Percentiles rank a stretch among this genome's conserved stretches.
Conservation (phyloP, 2,797 vertebrate species). For the Takifugu ocellatus region DNA sequence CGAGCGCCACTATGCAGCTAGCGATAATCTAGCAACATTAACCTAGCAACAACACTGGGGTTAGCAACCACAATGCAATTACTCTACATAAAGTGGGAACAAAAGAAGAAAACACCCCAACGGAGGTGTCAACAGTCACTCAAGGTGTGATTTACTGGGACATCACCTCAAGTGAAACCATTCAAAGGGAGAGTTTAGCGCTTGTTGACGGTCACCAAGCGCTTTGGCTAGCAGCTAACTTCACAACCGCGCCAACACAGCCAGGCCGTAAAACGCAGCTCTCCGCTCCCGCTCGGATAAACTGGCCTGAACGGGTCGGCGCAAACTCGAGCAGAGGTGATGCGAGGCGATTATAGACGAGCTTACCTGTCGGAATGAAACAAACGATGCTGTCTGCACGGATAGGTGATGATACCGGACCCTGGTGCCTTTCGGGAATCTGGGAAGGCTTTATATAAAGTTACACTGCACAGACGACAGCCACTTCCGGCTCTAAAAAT, state of each 20-base stretch:
- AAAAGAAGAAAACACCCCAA: background rate
- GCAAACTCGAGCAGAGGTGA: too few relatives aligned
- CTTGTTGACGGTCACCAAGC: constrained; percentile 3
- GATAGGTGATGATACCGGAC: constrained; percentile 51
- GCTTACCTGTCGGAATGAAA: constrained; percentile 38
- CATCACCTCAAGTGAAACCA: background rate
- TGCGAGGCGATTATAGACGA: too few relatives aligned
- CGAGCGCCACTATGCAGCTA: constrained; percentile 22
- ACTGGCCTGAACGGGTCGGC: too few relatives aligned
- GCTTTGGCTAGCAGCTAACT: constrained; percentile 41
- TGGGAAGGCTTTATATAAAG: constrained; percentile 55
- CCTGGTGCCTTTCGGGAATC: constrained; percentile 22
- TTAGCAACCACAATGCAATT: constrained; percentile 30
- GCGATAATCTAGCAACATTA: constrained; percentile 24
- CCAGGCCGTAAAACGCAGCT: constrained; percentile 69
- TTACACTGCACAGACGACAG: background rate
- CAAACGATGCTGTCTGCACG: constrained; percentile 29
- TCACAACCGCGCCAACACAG: constrained; percentile 56
- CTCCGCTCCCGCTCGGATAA: constrained; percentile 11
- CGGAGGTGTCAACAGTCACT: background rate
- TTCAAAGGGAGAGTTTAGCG: background rate
- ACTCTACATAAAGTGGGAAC: background rate
- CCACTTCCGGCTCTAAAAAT: constrained; percentile 57
- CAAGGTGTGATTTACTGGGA: background rate
- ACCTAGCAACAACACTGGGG: constrained; percentile 44